Conservation (phyloP, 2,113 vertebrate species). For the Strix aluco region DNA sequence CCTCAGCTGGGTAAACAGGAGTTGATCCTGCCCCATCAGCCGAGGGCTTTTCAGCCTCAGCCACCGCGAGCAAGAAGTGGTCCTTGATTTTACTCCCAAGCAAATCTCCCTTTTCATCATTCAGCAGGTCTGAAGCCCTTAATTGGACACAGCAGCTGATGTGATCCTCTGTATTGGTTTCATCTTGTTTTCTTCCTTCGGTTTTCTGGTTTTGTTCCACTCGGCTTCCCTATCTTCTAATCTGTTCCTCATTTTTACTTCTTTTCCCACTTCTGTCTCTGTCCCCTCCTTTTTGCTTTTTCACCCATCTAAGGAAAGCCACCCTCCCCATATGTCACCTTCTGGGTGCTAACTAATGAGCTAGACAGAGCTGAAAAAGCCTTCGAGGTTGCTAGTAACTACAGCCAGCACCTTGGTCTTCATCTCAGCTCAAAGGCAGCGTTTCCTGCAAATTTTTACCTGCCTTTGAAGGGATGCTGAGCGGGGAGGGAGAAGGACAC, state of each 20-base stretch:
- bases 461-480: background rate
- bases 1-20: conserved; percentile 54
- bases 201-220: background rate
- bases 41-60: background rate
- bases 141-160: background rate
- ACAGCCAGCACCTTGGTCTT: background rate
- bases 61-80: accelerated
- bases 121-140: background rate
- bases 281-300: background rate
- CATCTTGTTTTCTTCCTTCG: background rate
- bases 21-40: background rate
- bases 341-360: background rate
- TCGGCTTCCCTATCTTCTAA: background rate
- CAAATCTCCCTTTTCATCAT: background rate
- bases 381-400: background rate
- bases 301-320: background rate
- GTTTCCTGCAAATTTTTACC: background rate
- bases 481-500: background rate
- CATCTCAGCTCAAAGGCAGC: background rate
- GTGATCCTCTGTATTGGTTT: background rate
- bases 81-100: background rate
- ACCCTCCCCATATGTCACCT: background rate
- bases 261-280: background rate
- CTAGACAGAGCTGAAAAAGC: background rate
- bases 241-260: background rate